phyloP scores from a whole-genome alignment of 2,113 vertebrate species.

The Hydrochoerus hydrochaeris region DNA sequence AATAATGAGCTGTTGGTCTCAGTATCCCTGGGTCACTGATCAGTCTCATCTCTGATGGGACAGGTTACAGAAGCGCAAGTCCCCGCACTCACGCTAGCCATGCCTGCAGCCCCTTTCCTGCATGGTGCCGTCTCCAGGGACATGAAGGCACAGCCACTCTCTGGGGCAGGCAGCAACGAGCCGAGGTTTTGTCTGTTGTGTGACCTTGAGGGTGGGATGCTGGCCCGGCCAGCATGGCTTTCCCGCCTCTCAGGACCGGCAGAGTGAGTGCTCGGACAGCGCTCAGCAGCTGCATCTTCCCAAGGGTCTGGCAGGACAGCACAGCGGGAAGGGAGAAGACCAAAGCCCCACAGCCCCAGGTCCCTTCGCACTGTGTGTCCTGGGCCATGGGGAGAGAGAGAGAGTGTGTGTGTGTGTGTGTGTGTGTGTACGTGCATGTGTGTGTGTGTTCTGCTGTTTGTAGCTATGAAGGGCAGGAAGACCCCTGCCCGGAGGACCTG shows the following conservation, averaged over 20 bases:
- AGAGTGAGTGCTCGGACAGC: neutral
- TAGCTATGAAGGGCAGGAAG: neutral
- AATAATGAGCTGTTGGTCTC: neutral
- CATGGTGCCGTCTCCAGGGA: neutral
- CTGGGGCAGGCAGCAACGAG: neutral
- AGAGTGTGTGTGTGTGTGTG: neutral
- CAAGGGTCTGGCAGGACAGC: neutral
- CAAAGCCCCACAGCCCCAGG: accelerated
- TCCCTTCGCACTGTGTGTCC: neutral
- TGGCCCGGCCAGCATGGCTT: neutral
- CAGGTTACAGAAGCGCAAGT: neutral
- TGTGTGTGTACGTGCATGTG: neutral
- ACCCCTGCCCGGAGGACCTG: neutral
- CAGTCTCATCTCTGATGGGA: neutral
- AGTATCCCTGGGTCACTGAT: neutral
- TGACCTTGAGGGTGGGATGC: neutral
- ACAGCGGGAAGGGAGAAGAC: neutral
- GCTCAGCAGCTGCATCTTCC: neutral
- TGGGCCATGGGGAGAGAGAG: neutral
- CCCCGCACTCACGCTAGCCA: neutral
- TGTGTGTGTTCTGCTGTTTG: neutral
- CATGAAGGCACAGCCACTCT: neutral
- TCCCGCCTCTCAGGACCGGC: neutral
- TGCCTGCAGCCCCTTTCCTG: neutral
- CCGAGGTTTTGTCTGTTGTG: neutral